phyloP scores from a whole-genome alignment of 35 echinoderm and acorn worm genomes.

The Strongylocentrotus purpuratus region DNA sequence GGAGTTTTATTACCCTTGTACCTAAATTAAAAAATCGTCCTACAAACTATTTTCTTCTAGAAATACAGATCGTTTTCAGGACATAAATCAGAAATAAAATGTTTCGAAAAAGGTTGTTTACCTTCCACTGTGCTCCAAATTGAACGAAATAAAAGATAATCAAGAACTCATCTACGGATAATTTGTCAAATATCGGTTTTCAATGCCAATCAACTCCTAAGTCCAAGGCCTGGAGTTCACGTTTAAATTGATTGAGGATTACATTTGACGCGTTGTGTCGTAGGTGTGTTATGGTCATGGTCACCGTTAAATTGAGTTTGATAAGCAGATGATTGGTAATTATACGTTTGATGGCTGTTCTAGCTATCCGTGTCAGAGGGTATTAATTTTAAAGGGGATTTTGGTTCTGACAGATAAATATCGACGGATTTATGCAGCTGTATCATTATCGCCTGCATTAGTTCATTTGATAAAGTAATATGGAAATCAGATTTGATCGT shows the following conservation, averaged over 20 bases:
- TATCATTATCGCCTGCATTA: background rate
- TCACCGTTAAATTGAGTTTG: background rate
- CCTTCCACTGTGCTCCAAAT: background rate
- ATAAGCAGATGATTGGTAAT: slow-evolving; percentile 1
- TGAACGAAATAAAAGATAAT: background rate
- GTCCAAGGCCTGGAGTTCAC: background rate
- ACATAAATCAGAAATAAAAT: too few species aligned
- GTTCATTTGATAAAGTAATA: background rate
- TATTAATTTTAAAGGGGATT: background rate
- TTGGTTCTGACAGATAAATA: background rate
- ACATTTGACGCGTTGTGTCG: background rate
- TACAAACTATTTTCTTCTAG: too few species aligned
- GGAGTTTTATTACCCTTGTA: too few species aligned
- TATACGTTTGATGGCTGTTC: background rate
- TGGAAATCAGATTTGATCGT: background rate
- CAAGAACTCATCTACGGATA: background rate
- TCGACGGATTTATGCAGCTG: background rate
- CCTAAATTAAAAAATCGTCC: too few species aligned
- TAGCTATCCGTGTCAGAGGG: background rate
- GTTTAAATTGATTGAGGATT: background rate
- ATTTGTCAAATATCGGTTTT: background rate
- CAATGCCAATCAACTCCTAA: background rate
- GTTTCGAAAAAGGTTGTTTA: background rate
- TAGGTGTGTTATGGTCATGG: background rate
- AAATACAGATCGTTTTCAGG: too few species aligned